Evolutionary conservation across 2,888 invertebrate genomes (phyloP), one percentile per base, ranked within the genome.

Genomic region (Biston stratarius): DNA sequence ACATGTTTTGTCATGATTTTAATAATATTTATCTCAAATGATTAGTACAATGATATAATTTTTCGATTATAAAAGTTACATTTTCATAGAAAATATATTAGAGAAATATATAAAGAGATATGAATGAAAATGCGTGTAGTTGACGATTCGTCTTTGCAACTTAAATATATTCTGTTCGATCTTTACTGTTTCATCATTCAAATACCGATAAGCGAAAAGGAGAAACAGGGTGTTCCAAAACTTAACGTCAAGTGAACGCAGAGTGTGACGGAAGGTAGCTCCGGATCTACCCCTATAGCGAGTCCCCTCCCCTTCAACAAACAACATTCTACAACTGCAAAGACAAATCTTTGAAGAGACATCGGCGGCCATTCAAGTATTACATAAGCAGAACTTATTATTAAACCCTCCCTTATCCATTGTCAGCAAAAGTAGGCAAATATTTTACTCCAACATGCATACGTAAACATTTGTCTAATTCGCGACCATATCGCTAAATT

Each of bases 31-130:
- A 52, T 40, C 15, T 40, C 33, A 59, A 40, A 36, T 57, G n/a
- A 45, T 24, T 34, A 7, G 53, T 42, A 42, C 42, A 12, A 56
- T 33, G 33, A 15, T 47, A 56, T 24, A n/a, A 40, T 10, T 45
- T n/a, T 44, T 7, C 15, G 15, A 42, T 47, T 40, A 47, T 33
- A 49, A 64, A 53, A 24, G 12, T 34, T 44, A 65, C 38, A 61
- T 65, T 65, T 65, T 65, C 65, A 66, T 57, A 66, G 66, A 66
- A 66, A 66, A 66, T 47, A 66, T 47, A 65, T 60, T 34, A 45
- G 14, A 44, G 33, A 34, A 42, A 49, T 45, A 65, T 24, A 24
- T 24, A 24, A 24, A 11, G 47, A 45, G 40, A 65, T 49, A 64
- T 65, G 34, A 49, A 14, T 34, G 11, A 12, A 12, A 5, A 1